phyloP scores from a whole-genome alignment of 2,888 invertebrate genomes.

The Nomada ferruginata region DNA sequence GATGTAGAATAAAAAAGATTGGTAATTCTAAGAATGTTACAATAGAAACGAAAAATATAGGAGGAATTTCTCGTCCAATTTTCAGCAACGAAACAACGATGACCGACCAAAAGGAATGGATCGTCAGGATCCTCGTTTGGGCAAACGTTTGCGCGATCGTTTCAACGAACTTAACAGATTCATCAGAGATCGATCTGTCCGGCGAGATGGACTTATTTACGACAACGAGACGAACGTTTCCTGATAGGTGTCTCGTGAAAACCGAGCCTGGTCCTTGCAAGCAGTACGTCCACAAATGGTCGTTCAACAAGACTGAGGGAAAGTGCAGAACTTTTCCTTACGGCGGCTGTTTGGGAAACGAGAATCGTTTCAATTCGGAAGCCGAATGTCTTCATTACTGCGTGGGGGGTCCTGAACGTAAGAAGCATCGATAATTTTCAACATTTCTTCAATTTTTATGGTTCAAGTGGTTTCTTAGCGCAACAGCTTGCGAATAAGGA shows the following conservation, averaged over 20 bases:
- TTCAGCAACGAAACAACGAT: conserved; percentile 80
- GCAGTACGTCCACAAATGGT: conserved; percentile 89
- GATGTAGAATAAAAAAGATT: no score
- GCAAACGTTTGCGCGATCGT: conserved; percentile 63
- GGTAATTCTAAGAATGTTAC: no score
- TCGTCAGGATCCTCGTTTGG: conserved; percentile 78
- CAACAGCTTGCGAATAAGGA: no score
- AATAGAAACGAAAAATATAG: not conserved
- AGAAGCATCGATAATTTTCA: conserved; percentile 56
- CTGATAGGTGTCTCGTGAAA: conserved; percentile 85
- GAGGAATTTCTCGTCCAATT: not conserved
- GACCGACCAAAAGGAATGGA: conserved; percentile 74
- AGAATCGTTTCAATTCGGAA: conserved; percentile 89
- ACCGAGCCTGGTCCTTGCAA: conserved; percentile 87
- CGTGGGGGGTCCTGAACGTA: conserved; percentile 85
- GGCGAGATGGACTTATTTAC: conserved; percentile 71
- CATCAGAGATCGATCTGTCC: conserved; percentile 69
- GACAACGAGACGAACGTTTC: conserved; percentile 74
- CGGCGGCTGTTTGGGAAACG: conserved; percentile 90
- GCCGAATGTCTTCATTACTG: conserved; percentile 88
- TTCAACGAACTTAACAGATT: conserved; percentile 72
- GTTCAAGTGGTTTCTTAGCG: not conserved
- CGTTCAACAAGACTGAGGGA: conserved; percentile 85
- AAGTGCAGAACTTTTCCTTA: conserved; percentile 88
- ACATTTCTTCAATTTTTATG: not conserved